Conservation (phyloP, 2,113 vertebrate genomes). For the Chaetorhynchus papuensis region DNA sequence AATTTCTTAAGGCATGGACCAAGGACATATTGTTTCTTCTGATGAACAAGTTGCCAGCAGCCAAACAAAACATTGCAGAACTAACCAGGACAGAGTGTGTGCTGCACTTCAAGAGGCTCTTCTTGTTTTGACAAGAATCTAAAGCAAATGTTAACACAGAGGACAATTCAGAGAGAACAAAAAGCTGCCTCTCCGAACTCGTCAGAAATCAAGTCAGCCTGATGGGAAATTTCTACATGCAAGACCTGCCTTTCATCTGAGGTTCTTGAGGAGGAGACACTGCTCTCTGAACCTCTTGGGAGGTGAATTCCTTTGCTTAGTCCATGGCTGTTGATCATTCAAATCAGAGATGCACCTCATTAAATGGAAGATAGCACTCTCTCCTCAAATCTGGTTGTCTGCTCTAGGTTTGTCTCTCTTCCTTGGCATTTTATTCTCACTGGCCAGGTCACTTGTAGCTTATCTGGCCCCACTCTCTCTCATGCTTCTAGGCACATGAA, state of each 20-base stretch:
- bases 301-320: background rate
- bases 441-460: background rate
- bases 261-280: background rate
- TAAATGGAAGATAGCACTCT: background rate
- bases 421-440: background rate
- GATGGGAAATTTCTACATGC: background rate
- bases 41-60: background rate
- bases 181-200: rapidly evolving
- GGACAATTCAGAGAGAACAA: background rate
- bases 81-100: background rate
- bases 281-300: background rate
- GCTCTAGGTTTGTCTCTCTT: background rate
- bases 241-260: background rate
- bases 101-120: background rate
- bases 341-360: background rate
- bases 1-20: background rate
- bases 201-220: background rate
- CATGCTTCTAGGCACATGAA: background rate
- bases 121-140: constrained; percentile 36
- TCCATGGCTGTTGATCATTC: background rate
- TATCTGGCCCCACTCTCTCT: background rate
- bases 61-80: constrained; percentile 43
- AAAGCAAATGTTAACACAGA: background rate
- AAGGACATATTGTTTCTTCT: background rate
- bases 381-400: background rate